Evolutionary conservation across 2,797 vertebrate genomes (phyloP).

Genomic region (Okamejei kenojei): DNA sequence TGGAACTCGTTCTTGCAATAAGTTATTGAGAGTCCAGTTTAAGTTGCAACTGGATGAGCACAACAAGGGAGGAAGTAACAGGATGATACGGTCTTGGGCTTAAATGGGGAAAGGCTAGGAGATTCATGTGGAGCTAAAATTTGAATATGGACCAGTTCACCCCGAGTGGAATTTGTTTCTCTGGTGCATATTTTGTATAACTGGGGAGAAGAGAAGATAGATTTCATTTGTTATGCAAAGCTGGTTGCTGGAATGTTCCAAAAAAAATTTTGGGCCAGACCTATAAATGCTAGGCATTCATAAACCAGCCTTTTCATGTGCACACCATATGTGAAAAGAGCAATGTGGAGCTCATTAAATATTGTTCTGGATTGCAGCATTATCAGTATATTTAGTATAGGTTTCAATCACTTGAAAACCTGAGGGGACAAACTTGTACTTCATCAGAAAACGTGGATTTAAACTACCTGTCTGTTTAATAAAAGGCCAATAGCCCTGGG

Average conservation of each 20-base stretch:
- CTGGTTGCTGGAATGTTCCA: neutral
- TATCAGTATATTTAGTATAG: neutral
- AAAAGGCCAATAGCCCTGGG: neutral
- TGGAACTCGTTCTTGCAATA: neutral
- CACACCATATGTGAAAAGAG: neutral
- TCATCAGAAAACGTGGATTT: no score
- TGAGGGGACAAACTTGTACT: neutral
- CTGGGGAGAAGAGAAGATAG: neutral
- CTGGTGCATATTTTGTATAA: neutral
- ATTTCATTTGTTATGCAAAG: neutral
- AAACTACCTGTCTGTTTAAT: neutral
- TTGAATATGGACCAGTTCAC: neutral
- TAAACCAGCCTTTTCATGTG: neutral
- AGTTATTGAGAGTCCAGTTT: neutral
- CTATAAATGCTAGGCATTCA: slow-evolving; percentile 10
- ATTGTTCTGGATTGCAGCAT: neutral
- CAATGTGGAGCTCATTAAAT: neutral
- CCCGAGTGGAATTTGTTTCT: neutral
- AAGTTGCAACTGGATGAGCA: neutral
- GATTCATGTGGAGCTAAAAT: neutral
- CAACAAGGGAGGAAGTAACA: neutral
- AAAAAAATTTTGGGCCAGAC: neutral
- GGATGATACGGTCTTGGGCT: neutral
- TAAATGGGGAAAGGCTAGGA: neutral
- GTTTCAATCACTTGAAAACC: neutral